Conservation (phyloP, 2,797 vertebrate species). For the Characodon lateralis region DNA sequence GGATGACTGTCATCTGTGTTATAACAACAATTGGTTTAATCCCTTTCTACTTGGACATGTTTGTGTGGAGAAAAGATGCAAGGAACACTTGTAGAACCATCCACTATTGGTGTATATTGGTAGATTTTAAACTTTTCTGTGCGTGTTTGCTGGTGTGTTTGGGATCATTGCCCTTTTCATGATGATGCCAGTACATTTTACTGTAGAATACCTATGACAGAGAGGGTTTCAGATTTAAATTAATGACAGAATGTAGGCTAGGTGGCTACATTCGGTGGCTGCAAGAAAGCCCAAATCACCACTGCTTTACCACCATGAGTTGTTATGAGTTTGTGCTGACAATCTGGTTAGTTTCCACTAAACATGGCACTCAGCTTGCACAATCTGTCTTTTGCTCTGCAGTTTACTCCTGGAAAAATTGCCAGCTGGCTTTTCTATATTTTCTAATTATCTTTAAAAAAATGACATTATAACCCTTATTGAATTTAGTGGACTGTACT, state of each 20-base stretch:
- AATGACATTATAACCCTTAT: not conserved
- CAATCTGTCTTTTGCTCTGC: not conserved
- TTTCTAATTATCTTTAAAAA: not conserved
- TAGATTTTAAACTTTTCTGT: not conserved
- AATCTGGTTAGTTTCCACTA: too few species aligned
- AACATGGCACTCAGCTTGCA: not conserved
- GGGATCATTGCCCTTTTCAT: not conserved
- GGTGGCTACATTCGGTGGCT: not conserved
- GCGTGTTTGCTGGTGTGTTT: not conserved
- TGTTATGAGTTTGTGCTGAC: too few species aligned
- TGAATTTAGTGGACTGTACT: not conserved
- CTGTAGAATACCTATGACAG: not conserved
- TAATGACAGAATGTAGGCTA: not conserved
- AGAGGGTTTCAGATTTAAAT: not conserved
- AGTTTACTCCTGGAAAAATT: not conserved
- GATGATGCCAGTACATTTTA: not conserved
- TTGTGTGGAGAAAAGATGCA: conserved; percentile 1
- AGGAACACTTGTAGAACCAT: not conserved
- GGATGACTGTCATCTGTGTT: conserved; percentile 4
- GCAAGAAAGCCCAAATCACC: not conserved
- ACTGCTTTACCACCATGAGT: not conserved
- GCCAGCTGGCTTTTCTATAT: not conserved
- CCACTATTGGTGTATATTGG: not conserved
- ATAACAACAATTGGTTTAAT: not conserved
- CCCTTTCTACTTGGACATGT: not conserved